Base-by-base conservation (phyloP, 2,888 invertebrate species). In the Synergus laeviventris region DNA sequence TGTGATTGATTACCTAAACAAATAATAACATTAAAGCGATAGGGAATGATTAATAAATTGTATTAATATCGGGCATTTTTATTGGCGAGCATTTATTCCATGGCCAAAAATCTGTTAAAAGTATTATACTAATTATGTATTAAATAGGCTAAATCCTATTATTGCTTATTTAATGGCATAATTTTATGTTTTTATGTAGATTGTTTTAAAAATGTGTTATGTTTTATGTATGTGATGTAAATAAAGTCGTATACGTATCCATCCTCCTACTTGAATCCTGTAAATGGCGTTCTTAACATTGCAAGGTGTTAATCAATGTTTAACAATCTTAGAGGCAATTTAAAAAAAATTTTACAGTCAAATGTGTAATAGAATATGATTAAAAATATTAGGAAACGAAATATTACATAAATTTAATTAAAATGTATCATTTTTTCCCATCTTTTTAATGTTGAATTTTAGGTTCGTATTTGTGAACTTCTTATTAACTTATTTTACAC, bases 191-290 rank as follows among this genome's bases (percentile, higher is more conserved):
- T 45, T 49, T 64, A 42, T 64, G 21, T 73, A 60, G 61, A 75
- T 61, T 24, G 14, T 45, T 21, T 31, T 1, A 45, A 36, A 45
- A 80, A 62, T 81, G 74, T 45, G 74, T 45, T 79, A n/a, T 77
- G 16, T 74, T 82, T 74, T 76, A 76, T 84, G 81, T 84, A 80
- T 80, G 74, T 74, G 73, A 76, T 82, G 73, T 82, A 75, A 85
- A 85, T 86, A 87, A 87, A 86, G 80, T 84, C 77, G 78, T 78
- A 76, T 75, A 73, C 79, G 75, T 64, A 61, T 78, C 76, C 81
- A 80, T 78, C 21, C n/a, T 49, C 9, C n/a, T 16, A 49, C n/a
- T 49, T 49, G 2, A 49, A 49, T 49, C n/a, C n/a, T 9, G 2
- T n/a, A n/a, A 49, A 49, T 8, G n/a, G n/a, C 9, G n/a, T 49